phyloP scores from a whole-genome alignment of 2,888 invertebrate species.

The Polydrusus cervinus region DNA sequence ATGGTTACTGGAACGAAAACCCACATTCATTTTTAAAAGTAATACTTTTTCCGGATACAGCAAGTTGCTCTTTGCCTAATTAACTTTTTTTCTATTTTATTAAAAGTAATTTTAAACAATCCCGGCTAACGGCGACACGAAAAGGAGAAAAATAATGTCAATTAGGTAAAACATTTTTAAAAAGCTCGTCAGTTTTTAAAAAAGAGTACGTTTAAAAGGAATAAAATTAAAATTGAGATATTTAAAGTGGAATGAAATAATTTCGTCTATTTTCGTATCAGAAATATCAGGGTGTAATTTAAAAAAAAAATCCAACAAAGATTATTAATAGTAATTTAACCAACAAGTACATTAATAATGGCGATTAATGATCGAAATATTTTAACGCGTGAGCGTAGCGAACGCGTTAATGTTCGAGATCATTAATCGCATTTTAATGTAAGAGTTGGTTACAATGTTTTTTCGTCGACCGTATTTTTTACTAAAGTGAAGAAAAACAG shows the following conservation, averaged over 20 bases:
- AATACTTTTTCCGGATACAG: conserved; percentile 23
- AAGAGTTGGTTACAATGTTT: too few relatives aligned
- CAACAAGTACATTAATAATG: too few relatives aligned
- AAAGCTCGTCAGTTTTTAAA: conserved; percentile 8
- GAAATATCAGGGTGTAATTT: too few relatives aligned
- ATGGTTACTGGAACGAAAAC: background rate
- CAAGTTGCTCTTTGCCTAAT: conserved; percentile 37
- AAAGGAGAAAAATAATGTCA: conserved; percentile 30
- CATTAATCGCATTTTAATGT: too few relatives aligned
- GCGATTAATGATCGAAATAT: too few relatives aligned
- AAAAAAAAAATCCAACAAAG: too few relatives aligned
- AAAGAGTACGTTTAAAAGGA: background rate
- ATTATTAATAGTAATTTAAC: too few relatives aligned
- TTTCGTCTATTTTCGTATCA: background rate
- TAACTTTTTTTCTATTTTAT: conserved; percentile 39
- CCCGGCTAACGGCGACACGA: conserved; percentile 24
- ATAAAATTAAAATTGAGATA: background rate
- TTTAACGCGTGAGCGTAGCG: too few relatives aligned
- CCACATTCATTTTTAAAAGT: background rate
- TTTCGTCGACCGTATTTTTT: too few relatives aligned
- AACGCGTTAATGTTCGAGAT: too few relatives aligned
- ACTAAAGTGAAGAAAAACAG: too few relatives aligned
- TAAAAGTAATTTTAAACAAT: conserved; percentile 37
- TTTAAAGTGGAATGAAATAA: background rate
- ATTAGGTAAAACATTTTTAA: conserved; percentile 31